Conservation (phyloP, 2,888 invertebrate species). For the Euplagia quadripunctaria region DNA sequence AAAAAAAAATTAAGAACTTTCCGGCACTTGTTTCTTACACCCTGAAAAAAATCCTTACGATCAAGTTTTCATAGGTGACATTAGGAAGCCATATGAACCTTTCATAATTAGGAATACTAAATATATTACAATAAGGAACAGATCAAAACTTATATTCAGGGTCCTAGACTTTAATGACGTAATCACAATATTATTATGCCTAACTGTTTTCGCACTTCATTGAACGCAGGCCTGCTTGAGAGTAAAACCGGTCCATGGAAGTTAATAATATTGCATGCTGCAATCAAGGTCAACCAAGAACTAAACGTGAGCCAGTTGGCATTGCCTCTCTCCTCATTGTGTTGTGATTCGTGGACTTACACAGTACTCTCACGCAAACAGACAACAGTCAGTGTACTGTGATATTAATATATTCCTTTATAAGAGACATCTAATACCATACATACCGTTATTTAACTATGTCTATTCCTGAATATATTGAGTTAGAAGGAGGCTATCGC, state of each 20-base stretch:
- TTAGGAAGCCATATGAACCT: too few relatives aligned
- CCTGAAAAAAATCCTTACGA: too few relatives aligned
- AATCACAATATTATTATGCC: neutral
- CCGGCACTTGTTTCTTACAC: too few relatives aligned
- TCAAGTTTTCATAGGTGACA: too few relatives aligned
- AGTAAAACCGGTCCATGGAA: slow-evolving; percentile 47
- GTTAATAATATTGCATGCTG: slow-evolving; percentile 3
- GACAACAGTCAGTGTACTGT: slow-evolving; percentile 8
- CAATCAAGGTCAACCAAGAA: slow-evolving; percentile 17
- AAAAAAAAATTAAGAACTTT: too few relatives aligned
- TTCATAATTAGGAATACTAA: too few relatives aligned
- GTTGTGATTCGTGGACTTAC: slow-evolving; percentile 46
- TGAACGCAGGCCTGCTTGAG: slow-evolving; percentile 7
- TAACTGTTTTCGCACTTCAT: slow-evolving; percentile 3
- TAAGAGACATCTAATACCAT: neutral
- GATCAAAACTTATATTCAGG: neutral
- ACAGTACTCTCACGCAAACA: slow-evolving; percentile 31
- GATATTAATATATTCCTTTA: neutral
- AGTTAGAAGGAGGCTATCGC: slow-evolving; percentile 83
- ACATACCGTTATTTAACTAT: slow-evolving; percentile 50
- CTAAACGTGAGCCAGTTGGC: neutral
- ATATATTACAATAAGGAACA: neutral
- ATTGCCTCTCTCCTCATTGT: slow-evolving; percentile 51
- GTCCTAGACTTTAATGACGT: neutral
- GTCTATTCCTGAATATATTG: slow-evolving; percentile 71